Evolutionary conservation across 2,113 vertebrate genomes (phyloP).

Genomic region (Dissostichus mawsoni): DNA sequence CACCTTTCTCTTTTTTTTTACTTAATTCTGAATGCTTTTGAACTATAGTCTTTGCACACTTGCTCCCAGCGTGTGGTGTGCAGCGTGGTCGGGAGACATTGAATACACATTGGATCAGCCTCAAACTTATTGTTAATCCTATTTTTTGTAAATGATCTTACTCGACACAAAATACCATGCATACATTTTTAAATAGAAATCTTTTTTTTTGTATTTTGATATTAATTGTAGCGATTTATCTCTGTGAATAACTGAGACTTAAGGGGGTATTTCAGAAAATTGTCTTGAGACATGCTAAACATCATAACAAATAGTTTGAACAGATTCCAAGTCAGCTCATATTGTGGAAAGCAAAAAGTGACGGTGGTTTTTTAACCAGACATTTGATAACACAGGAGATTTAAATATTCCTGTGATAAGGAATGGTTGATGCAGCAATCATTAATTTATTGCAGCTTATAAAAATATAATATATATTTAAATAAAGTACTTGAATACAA

Average conservation of each 20-base stretch:
- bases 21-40: neutral
- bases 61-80: neutral
- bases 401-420: neutral
- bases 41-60: neutral
- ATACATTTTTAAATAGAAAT: neutral
- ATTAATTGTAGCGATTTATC: neutral
- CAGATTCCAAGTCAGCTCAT: slow-evolving; percentile 10
- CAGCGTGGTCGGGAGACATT: neutral
- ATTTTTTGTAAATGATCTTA: neutral
- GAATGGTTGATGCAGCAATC: neutral
- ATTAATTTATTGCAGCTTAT: neutral
- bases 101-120: neutral
- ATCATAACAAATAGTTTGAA: slow-evolving; percentile 13
- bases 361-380: slow-evolving; percentile 1
- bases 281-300: slow-evolving; percentile 21
- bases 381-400: slow-evolving; percentile 34
- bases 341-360: neutral
- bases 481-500: neutral
- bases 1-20: neutral
- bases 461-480: neutral
- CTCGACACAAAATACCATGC: neutral
- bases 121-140: neutral
- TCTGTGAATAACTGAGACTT: neutral
- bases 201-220: neutral
- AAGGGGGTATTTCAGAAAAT: neutral